Evolutionary conservation across 2,113 vertebrate species (phyloP).

Genomic region (Procapra przewalskii): DNA sequence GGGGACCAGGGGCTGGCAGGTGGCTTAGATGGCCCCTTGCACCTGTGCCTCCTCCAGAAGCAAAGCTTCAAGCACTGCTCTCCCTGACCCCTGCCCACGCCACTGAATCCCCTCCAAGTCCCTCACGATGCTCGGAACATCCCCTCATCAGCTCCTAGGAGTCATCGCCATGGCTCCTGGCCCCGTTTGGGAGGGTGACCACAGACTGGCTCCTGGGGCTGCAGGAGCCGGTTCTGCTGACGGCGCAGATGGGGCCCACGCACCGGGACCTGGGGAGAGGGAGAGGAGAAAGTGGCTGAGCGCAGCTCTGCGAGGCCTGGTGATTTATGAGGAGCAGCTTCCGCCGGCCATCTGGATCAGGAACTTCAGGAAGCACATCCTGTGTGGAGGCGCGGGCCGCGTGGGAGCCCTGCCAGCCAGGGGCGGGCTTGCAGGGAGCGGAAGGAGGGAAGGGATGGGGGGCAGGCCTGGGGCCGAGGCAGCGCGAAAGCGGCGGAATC

Average conservation of each 20-base stretch:
- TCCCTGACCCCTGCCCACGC: neutral
- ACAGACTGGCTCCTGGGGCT: neutral
- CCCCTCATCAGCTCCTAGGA: neutral
- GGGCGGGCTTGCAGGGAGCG: neutral
- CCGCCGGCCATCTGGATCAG: slow-evolving; percentile 72
- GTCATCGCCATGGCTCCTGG: neutral
- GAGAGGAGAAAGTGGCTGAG: slow-evolving; percentile 74
- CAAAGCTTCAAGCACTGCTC: neutral
- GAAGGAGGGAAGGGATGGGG: neutral
- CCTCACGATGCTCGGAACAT: neutral
- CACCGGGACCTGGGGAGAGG: slow-evolving; percentile 59
- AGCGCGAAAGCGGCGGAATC: neutral
- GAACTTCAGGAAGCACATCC: slow-evolving; percentile 72
- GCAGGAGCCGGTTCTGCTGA: slow-evolving; percentile 65
- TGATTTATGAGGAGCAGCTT: slow-evolving; percentile 76
- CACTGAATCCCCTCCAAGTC: neutral
- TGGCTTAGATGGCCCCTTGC: neutral
- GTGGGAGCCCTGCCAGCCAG: slow-evolving; percentile 62
- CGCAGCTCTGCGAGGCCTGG: slow-evolving; percentile 57
- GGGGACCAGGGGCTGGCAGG: neutral
- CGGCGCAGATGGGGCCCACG: slow-evolving; percentile 65
- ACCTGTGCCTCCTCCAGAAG: neutral
- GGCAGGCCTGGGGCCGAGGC: neutral
- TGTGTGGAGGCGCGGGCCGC: slow-evolving; percentile 65
- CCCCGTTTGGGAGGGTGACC: neutral